phyloP scores from a whole-genome alignment of 2,113 vertebrate genomes.

The Asarcornis scutulata region DNA sequence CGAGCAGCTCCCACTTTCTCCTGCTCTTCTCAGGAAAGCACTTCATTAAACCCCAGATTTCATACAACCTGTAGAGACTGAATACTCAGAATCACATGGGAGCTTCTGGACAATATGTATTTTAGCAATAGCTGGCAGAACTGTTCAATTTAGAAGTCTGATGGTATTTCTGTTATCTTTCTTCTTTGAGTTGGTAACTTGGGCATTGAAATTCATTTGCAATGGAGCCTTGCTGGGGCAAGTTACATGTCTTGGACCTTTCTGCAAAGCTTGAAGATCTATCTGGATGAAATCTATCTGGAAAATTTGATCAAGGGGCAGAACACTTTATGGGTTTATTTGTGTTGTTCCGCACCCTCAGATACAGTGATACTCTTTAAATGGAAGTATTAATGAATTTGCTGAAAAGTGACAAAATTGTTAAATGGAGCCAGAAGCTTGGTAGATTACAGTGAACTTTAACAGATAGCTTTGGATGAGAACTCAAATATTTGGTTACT shows the following conservation, averaged over 20 bases:
- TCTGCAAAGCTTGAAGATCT: not conserved
- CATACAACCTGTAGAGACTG: not conserved
- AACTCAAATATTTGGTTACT: not conserved
- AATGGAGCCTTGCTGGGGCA: not conserved
- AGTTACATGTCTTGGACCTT: not conserved
- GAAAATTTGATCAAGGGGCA: not conserved
- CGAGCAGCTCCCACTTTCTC: not conserved
- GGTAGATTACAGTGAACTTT: not conserved
- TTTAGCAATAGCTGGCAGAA: not conserved
- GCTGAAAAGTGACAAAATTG: not conserved
- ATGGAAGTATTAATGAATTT: not conserved
- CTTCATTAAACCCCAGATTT: not conserved
- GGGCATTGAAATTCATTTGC: not conserved
- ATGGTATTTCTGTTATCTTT: not conserved
- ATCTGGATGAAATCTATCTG: not conserved
- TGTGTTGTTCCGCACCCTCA: not conserved
- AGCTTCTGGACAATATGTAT: not conserved
- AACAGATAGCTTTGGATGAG: not conserved
- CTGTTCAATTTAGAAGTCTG: not conserved
- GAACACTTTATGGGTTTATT: not conserved
- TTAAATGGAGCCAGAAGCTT: not conserved
- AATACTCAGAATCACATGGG: not conserved
- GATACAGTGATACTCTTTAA: not conserved
- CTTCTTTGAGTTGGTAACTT: not conserved
- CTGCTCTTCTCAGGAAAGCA: not conserved